Evolutionary conservation across 1,140 invertebrate species (phyloP), one percentile per base, ranked within the genome.

Genomic region (Camponotus pennsylvanicus): DNA sequence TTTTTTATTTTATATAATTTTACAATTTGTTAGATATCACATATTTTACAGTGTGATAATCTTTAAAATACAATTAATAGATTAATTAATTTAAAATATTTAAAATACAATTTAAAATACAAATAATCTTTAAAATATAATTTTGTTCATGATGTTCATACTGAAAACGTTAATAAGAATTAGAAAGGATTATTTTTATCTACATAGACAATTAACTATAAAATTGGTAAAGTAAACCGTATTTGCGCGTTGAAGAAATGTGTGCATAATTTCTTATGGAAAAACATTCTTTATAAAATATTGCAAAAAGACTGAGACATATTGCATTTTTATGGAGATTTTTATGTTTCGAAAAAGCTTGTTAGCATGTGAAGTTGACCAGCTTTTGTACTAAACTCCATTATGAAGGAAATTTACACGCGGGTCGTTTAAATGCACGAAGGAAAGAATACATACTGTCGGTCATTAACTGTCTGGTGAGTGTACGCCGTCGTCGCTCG

Each of bases 341-440:
- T 83, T 83, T 75, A 73, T 61, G 45, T 42, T 32, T 49, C 15
- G 59, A 34, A 73, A 61, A 83, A 83, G 55, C 40, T 83, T 73
- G 79, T 83, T 73, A 61, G 69, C 73, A 61, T 49, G 49, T 52
- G 32, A 83, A 83, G 69, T 83, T 83, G 52, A 83, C 55, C 79
- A 80, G 78, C 78, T 83, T 83, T 75, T 73, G 69, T 40, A 40
- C 55, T 61, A 61, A 61, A 75, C 52, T 83, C 57, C 27, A 75
- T 73, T 83, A 83, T 83, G 37, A 83, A 83, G 61, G 40, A 75
- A 75, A 73, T 73, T 83, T 83, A 61, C 79, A 83, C 69, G 79
- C 67, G n/a, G 79, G 79, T 83, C 69, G 79, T 63, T 83, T 83
- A 83, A 83, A 83, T 83, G 73, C 69, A 42, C 69, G 69, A 83